A percentile compares a stretch with the other conserved stretches of the same genome.
These are phyloP conservation scores for Avahi laniger DNA, from an alignment of 2,797 vertebrate species.

Conservation along the genomic window DNA sequence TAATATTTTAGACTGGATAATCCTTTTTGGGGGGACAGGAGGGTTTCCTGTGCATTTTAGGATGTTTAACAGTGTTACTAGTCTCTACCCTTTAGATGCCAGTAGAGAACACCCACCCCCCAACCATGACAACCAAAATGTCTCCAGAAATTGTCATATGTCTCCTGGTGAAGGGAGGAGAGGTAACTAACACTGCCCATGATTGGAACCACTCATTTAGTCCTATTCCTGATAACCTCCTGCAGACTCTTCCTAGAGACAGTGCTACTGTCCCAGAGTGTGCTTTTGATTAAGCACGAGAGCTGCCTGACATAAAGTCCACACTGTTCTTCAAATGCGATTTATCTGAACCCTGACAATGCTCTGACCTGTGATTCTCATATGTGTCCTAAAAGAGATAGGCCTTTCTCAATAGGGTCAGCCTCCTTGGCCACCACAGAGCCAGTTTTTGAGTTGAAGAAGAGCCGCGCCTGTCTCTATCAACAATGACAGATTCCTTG, in stretches of 20 bases:
- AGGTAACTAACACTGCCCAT: neutral
- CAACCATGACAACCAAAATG: neutral
- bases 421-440: neutral
- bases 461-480: neutral
- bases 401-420: neutral
- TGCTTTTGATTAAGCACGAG: neutral
- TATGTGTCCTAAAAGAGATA: neutral
- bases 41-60: neutral
- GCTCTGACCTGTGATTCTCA: neutral
- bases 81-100: neutral
- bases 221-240: neutral
- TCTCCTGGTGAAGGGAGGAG: neutral
- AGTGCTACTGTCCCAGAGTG: neutral
- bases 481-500: neutral
- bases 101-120: neutral
- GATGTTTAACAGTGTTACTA: neutral
- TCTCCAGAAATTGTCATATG: neutral
- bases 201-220: neutral
- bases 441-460: neutral
- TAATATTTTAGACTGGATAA: neutral
- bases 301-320: neutral
- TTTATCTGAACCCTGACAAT: neutral
- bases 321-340: neutral
- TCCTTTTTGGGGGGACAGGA: fast-evolving
- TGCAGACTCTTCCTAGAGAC: neutral